A percentile compares a stretch with the other conserved stretches of the same genome.
phyloP scores from a whole-genome alignment of 2,797 vertebrate genomes.

The Fistularia tabacaria region DNA sequence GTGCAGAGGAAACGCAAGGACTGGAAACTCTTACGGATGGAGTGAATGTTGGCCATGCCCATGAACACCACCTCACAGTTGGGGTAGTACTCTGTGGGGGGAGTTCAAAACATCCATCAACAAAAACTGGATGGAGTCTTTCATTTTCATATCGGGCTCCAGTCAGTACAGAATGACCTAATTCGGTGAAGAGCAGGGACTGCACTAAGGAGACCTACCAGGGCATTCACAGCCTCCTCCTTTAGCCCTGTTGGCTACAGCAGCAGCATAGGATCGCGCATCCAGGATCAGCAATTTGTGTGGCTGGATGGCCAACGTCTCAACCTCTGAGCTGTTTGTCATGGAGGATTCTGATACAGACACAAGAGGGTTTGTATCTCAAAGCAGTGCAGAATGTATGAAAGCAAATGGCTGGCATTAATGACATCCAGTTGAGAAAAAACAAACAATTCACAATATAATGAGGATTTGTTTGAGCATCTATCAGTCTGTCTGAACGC shows the following conservation, averaged over 20 bases:
- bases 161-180: too few relatives aligned
- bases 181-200: not conserved
- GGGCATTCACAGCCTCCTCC: constrained; percentile 97
- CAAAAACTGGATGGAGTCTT: too few relatives aligned
- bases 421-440: not conserved
- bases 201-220: constrained; percentile 71
- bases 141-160: too few relatives aligned
- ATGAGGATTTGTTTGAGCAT: not conserved
- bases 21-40: constrained; percentile 98
- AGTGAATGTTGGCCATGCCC: constrained; percentile 99
- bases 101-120: not conserved
- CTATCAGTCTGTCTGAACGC: constrained; percentile 3
- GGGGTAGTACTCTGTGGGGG: constrained; percentile 89
- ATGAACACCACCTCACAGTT: constrained; percentile 99
- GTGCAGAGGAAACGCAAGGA: constrained; percentile 94
- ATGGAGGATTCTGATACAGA: constrained; percentile 84
- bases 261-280: constrained; percentile 91
- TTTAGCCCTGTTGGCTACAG: constrained; percentile 95
- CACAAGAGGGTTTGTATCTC: constrained; percentile 3
- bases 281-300: constrained; percentile 94
- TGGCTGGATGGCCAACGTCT: constrained; percentile 83
- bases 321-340: constrained; percentile 86
- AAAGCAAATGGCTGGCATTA: not conserved
- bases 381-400: not conserved
- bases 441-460: not conserved